Conservation (phyloP, 2,888 invertebrate genomes). For the Caradrina clavipalpis region DNA sequence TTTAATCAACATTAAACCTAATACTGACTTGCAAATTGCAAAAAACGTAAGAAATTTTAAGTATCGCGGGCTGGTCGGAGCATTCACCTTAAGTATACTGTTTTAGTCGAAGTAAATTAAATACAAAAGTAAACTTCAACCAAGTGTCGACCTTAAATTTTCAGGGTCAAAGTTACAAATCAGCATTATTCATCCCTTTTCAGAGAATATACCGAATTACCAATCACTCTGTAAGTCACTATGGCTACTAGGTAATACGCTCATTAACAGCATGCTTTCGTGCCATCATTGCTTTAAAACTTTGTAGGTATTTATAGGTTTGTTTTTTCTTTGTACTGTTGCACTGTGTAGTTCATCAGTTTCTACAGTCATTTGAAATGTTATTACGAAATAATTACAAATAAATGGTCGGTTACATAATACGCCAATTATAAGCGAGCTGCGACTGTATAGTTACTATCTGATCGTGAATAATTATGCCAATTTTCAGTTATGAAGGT, state of each 20-base stretch:
- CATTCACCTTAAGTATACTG: too few relatives aligned
- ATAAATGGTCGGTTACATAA: conserved; percentile 39
- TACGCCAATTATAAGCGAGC: conserved; percentile 28
- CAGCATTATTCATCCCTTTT: too few relatives aligned
- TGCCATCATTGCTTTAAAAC: conserved; percentile 6
- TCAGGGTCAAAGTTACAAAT: too few relatives aligned
- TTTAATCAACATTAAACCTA: too few relatives aligned
- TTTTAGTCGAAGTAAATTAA: too few relatives aligned
- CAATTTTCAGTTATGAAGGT: conserved; percentile 37
- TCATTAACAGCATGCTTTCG: neutral
- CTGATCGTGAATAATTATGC: conserved; percentile 36
- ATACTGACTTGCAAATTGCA: too few relatives aligned
- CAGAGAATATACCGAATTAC: too few relatives aligned
- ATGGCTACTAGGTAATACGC: neutral
- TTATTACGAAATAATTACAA: conserved; percentile 46
- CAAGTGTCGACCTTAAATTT: too few relatives aligned
- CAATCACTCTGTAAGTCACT: too few relatives aligned
- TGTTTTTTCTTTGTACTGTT: conserved; percentile 14
- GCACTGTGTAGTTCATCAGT: conserved; percentile 28
- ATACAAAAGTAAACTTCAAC: too few relatives aligned
- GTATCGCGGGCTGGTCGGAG: too few relatives aligned
- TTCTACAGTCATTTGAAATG: conserved; percentile 48
- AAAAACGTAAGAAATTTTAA: too few relatives aligned
- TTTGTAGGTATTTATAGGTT: neutral
- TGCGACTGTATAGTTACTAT: conserved; percentile 11